Base-by-base conservation (phyloP, 2,113 vertebrate genomes). In the Pithys albifrons region DNA sequence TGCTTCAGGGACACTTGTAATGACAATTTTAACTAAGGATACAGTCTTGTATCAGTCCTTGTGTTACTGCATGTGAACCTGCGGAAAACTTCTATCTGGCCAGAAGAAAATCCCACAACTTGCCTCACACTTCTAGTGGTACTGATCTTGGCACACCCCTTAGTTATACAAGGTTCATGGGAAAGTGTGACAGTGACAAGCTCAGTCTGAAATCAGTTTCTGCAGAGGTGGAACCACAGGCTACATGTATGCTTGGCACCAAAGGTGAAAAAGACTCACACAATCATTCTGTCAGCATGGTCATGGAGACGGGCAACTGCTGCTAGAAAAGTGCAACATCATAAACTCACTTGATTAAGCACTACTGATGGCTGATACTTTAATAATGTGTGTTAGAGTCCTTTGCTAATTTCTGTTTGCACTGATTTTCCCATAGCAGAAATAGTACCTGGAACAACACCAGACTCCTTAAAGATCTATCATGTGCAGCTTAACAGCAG, bases 211-310 rank as follows among this genome's bases (percentile, higher is more conserved):
- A 69, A 76, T 31, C 0, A 0, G 14, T 49, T 91, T 69, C 83
- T 73, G 54, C 46, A 54, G 46, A n/a, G 12, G 9, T 39, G 49
- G 52, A 92, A 85, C 19, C 49, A 61, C 41, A 52, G 45, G 9
- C 45, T 29, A 7, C 1, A 0, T 2, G 17, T 19, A 29, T 1
- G 6, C 20, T 75, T 39, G 19, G 39, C 45, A 57, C 35, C 0
- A 0, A 76, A 76, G 16, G 9, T 11, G 16, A 59, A 43, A 48
- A 28, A 1, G 0, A 12, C 35, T 46, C 72, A 52, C 28, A 52
- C 13, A 58, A 61, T 14, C 17, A 5, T n/a, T 76, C 37, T 58
- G 37, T 25, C 31, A 61, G n/a, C 13, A 66, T 9, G 49, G 28
- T 24, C 77, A 52, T 0, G 0, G 31, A 73, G 45, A 41, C n/a